These are phyloP conservation scores for Atrichornis clamosus DNA, from an alignment of 2,113 vertebrate genomes.

Conservation along the genomic window DNA sequence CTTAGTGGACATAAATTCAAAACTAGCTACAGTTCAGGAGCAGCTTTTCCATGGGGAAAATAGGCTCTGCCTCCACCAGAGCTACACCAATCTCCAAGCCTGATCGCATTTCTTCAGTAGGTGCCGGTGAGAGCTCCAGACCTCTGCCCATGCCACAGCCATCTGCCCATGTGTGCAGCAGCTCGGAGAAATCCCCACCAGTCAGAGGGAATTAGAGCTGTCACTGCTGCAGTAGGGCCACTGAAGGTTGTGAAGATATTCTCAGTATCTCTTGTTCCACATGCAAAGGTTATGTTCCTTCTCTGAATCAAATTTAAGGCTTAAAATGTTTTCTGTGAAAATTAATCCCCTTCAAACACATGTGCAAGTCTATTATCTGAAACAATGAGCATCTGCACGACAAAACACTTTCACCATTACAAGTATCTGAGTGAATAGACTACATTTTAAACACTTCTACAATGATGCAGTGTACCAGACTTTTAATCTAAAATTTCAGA, in stretches of 20 bases:
- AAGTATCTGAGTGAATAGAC: neutral
- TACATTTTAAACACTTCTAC: neutral
- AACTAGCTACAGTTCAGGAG: neutral
- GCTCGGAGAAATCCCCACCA: rapidly evolving
- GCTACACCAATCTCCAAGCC: neutral
- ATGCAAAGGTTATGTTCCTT: neutral
- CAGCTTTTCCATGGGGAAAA: neutral
- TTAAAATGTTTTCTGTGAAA: neutral
- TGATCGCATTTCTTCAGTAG: no score
- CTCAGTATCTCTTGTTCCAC: neutral
- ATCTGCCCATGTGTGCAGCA: neutral
- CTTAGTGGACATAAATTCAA: neutral
- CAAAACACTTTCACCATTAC: neutral
- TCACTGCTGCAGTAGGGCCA: neutral
- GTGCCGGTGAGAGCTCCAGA: neutral
- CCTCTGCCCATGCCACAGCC: neutral
- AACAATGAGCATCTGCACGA: neutral
- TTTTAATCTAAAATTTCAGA: neutral
- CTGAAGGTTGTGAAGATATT: neutral
- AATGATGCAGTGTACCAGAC: neutral
- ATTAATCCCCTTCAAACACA: neutral
- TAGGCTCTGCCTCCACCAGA: neutral
- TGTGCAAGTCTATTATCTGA: neutral
- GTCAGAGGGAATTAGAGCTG: neutral
- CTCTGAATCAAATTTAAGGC: neutral